A percentile compares a stretch with the other conserved stretches of the same genome.
These are phyloP conservation scores for Sinopyrophorus schimmeli DNA, from an alignment of 2,888 invertebrate species.

Conservation along the genomic window DNA sequence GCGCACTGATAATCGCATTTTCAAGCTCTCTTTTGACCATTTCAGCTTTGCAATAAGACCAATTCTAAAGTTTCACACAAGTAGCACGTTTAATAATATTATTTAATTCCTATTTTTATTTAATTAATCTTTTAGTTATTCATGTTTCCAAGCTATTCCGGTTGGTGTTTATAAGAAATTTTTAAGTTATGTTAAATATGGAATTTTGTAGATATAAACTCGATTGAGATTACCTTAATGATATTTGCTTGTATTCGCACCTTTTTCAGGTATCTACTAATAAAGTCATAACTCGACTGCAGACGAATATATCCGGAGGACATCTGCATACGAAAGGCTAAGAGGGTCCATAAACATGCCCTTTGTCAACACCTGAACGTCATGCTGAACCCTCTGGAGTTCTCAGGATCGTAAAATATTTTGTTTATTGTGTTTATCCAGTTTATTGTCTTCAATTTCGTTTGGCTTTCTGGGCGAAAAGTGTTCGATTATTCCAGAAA, in stretches of 20 bases:
- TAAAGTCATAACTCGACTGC: constrained; percentile 46
- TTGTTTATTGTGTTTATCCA: constrained; percentile 52
- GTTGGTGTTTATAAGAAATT: too few relatives aligned
- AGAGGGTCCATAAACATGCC: constrained; percentile 49
- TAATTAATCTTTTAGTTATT: background rate
- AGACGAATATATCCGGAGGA: constrained; percentile 26
- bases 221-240: constrained; percentile 17
- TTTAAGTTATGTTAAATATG: too few relatives aligned
- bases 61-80: background rate
- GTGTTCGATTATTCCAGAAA: constrained; percentile 47
- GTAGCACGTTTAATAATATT: background rate
- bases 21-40: background rate
- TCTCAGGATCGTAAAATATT: constrained; percentile 50
- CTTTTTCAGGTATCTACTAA: constrained; percentile 39
- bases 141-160: background rate
- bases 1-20: background rate
- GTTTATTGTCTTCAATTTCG: constrained; percentile 48
- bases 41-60: background rate
- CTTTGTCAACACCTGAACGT: constrained; percentile 52
- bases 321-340: constrained; percentile 49
- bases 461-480: constrained; percentile 43
- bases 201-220: constrained; percentile 3
- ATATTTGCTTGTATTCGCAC: constrained; percentile 32
- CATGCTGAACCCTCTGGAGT: constrained; percentile 43
- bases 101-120: background rate